Percentiles rank a stretch among this genome's conserved stretches.
Evolutionary conservation across 2,113 vertebrate genomes (phyloP).

Genomic region (Onychorhynchus coronatus): DNA sequence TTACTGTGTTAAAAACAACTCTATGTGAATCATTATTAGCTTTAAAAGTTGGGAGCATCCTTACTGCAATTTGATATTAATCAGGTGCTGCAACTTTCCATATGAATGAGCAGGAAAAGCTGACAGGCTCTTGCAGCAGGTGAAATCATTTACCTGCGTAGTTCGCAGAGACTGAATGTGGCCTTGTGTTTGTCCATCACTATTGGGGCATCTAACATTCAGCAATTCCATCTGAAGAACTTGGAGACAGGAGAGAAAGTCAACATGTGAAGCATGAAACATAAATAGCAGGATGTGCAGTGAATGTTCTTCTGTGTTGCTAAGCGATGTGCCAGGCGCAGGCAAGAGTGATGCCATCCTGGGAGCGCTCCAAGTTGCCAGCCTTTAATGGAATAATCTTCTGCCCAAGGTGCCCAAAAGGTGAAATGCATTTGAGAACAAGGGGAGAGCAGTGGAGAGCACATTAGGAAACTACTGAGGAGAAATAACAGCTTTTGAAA

Average conservation of each 20-base stretch:
- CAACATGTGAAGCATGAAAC: not conserved
- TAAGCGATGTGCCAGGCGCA: slow-evolving; percentile 8
- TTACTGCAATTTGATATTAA: not conserved
- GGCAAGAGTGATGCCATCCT: not conserved
- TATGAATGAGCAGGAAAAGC: not conserved
- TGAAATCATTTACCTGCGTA: not conserved
- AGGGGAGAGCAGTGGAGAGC: not conserved
- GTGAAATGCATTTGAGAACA: not conserved
- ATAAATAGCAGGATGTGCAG: slow-evolving; percentile 50
- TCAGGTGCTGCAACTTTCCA: not conserved
- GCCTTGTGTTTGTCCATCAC: not conserved
- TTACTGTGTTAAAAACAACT: not conserved
- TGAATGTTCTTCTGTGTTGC: not conserved
- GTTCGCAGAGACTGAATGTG: accelerated
- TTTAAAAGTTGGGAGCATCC: not conserved
- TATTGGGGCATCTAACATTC: not conserved
- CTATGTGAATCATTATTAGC: not conserved
- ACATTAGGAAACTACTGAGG: not conserved
- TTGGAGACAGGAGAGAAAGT: not conserved
- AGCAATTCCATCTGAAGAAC: not conserved
- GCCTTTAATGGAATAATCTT: not conserved
- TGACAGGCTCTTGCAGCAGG: not conserved
- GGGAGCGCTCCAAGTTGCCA: not conserved
- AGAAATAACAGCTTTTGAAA: not conserved
- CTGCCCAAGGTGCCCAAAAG: not conserved